A percentile compares a stretch with the other conserved stretches of the same genome.
Evolutionary conservation across 30 jellyfish, hydroid and myxozoan genomes (phyloP).

Genomic region (Chironex yamaguchii): DNA sequence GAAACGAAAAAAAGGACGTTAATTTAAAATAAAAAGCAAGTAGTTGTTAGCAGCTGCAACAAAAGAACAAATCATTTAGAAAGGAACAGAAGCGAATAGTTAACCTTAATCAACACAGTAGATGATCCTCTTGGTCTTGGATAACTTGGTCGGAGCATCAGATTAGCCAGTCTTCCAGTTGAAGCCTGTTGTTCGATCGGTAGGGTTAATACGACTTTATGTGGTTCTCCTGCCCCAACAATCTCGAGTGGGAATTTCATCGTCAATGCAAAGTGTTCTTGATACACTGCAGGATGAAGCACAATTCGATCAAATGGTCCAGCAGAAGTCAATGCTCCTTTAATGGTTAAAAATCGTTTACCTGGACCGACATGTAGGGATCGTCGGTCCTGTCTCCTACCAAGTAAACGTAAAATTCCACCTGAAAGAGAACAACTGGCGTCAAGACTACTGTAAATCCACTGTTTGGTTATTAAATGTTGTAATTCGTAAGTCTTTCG

Average conservation of each 20-base stretch:
- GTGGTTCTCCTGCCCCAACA: constrained; percentile 84
- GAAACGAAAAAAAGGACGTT: no score
- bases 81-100: neutral
- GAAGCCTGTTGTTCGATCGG: constrained; percentile 73
- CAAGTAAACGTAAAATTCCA: constrained; percentile 51
- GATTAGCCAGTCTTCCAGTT: constrained; percentile 77
- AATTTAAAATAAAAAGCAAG: no score
- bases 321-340: constrained; percentile 83
- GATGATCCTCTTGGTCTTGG: constrained; percentile 83
- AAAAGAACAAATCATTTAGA: no score
- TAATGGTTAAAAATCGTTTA: constrained; percentile 69
- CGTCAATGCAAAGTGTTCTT: constrained; percentile 71
- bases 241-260: constrained; percentile 83
- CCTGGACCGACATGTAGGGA: constrained; percentile 82
- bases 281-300: constrained; percentile 75
- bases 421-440: constrained; percentile 71
- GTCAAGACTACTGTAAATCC: constrained; percentile 63
- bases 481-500: constrained; percentile 63
- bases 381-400: constrained; percentile 64
- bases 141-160: constrained; percentile 75
- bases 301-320: constrained; percentile 75
- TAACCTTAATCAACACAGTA: constrained; percentile 73
- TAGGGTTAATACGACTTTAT: constrained; percentile 74
- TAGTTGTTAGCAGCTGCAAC: no score
- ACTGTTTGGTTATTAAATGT: constrained; percentile 69